Evolutionary conservation across 2,797 vertebrate species (phyloP).

Genomic region (Schizothorax lantsangensis): DNA sequence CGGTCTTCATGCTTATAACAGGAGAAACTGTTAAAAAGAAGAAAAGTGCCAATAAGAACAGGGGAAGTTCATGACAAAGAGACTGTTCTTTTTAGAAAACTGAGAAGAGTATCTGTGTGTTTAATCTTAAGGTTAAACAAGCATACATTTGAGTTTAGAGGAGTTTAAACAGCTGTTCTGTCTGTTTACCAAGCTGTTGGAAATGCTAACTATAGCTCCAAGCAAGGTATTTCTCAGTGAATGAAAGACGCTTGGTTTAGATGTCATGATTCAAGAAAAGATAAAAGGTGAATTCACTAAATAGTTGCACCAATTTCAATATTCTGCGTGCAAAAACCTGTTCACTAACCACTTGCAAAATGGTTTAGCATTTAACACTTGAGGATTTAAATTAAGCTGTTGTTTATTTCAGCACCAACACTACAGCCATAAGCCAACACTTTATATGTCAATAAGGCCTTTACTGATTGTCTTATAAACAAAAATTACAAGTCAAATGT

Average conservation of each 20-base stretch:
- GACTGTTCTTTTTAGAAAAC: not conserved
- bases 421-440: not conserved
- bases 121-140: conserved; percentile 31
- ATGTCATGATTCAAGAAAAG: not conserved
- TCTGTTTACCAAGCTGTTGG: conserved; percentile 35
- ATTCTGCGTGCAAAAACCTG: not conserved
- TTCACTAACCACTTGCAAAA: not conserved
- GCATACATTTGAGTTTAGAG: conserved; percentile 8
- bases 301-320: not conserved
- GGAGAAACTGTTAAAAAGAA: conserved; percentile 68
- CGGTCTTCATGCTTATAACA: conserved; percentile 70
- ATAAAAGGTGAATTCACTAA: not conserved
- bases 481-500: not conserved
- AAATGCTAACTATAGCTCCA: conserved; percentile 20
- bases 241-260: not conserved
- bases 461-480: not conserved
- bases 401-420: not conserved
- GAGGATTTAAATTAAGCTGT: not conserved
- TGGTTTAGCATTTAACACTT: not conserved
- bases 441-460: not conserved
- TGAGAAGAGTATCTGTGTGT: not conserved
- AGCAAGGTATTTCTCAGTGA: not conserved
- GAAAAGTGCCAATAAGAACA: conserved; percentile 54
- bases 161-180: conserved; percentile 26
- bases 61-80: not conserved